Evolutionary conservation across 2,113 vertebrate species (phyloP).

Genomic region (Cyprinodon brontotheroides): DNA sequence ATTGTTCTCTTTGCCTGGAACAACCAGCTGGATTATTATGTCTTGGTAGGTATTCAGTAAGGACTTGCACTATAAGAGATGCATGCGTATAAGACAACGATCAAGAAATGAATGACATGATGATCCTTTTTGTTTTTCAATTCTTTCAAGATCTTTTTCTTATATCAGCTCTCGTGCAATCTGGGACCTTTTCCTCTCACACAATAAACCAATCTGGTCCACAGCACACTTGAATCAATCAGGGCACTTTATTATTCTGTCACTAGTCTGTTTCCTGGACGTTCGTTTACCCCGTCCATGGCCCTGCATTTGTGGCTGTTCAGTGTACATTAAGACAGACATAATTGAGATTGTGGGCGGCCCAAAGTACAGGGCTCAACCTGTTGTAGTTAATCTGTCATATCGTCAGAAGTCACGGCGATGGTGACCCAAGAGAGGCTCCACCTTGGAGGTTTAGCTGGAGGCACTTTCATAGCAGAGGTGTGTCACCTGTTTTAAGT

Average conservation of each 20-base stretch:
- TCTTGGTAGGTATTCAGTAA: not conserved
- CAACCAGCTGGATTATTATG: not conserved
- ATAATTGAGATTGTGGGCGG: slow-evolving; percentile 80
- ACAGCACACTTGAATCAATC: slow-evolving; percentile 77
- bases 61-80: not conserved
- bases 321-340: slow-evolving; percentile 78
- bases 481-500: slow-evolving; percentile 75
- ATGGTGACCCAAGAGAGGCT: slow-evolving; percentile 70
- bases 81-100: not conserved
- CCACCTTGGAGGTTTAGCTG: slow-evolving; percentile 69
- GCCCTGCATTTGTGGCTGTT: slow-evolving; percentile 74
- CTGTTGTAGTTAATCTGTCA: slow-evolving; percentile 83
- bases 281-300: slow-evolving; percentile 75
- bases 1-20: not conserved
- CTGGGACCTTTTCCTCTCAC: slow-evolving; percentile 70
- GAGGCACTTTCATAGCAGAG: slow-evolving; percentile 68
- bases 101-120: not conserved
- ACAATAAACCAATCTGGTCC: slow-evolving; percentile 74
- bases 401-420: slow-evolving; percentile 71
- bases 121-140: slow-evolving; percentile 29
- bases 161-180: slow-evolving; percentile 62
- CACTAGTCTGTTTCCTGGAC: slow-evolving; percentile 78
- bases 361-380: slow-evolving; percentile 76
- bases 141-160: slow-evolving; percentile 25
- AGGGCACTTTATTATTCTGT: slow-evolving; percentile 82